phyloP scores from a whole-genome alignment of 2,113 vertebrate genomes.

The Heterotilapia buettikoferi region DNA sequence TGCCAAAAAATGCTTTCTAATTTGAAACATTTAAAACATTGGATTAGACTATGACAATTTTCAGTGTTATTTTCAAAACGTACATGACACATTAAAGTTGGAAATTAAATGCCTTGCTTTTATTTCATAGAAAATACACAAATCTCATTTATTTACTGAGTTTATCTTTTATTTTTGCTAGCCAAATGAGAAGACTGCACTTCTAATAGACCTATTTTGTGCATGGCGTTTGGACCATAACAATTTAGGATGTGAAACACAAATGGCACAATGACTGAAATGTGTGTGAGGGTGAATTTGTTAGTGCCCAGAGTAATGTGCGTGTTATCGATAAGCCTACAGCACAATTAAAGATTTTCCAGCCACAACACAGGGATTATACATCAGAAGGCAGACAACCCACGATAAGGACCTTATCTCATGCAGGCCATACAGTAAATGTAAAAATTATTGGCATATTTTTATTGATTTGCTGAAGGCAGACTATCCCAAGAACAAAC shows the following conservation, averaged over 20 bases:
- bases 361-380: slow-evolving; percentile 12
- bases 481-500: background rate
- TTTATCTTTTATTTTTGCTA: background rate
- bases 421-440: slow-evolving; percentile 3
- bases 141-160: background rate
- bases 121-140: background rate
- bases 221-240: background rate
- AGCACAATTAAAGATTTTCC: slow-evolving; percentile 41
- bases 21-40: background rate
- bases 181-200: background rate
- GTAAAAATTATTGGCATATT: slow-evolving; percentile 25
- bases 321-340: slow-evolving; percentile 32
- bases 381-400: slow-evolving; percentile 16
- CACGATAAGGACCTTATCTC: slow-evolving; percentile 38
- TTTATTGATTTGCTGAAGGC: slow-evolving; percentile 22
- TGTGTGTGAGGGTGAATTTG: background rate
- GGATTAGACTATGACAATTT: background rate
- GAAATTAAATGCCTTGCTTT: background rate
- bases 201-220: background rate
- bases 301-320: background rate
- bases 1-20: background rate
- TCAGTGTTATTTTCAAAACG: background rate
- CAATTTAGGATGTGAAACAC: slow-evolving; percentile 5
- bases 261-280: background rate
- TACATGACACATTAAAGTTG: background rate